These are phyloP conservation scores for Drosophila niveifrons DNA, from an alignment of 2,888 invertebrate species.

Conservation along the genomic window DNA sequence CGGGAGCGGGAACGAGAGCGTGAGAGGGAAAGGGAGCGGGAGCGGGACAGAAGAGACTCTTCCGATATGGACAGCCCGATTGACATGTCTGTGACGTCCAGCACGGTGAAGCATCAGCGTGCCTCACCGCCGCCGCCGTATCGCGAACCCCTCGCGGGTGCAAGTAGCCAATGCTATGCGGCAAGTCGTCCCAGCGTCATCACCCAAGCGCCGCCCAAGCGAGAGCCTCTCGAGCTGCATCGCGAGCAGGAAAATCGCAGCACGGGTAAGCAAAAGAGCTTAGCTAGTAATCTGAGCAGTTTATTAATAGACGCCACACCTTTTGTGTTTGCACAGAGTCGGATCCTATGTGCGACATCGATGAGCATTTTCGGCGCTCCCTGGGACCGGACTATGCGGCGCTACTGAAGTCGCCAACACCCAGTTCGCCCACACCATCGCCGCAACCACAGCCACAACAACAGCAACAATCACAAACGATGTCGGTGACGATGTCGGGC, in stretches of 20 bases:
- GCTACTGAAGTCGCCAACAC: conserved; percentile 86
- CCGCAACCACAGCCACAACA: conserved; percentile 75
- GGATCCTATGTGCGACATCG: conserved; percentile 94
- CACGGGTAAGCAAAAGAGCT: conserved; percentile 66
- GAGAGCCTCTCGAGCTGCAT: conserved; percentile 74
- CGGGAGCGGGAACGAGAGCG: conserved; percentile 33
- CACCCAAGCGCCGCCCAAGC: conserved; percentile 86
- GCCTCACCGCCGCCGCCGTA: conserved; percentile 85
- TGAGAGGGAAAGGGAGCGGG: conserved; percentile 40
- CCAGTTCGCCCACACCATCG: conserved; percentile 76
- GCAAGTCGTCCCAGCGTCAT: conserved; percentile 88
- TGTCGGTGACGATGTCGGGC: conserved; percentile 40
- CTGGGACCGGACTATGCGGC: conserved; percentile 93
- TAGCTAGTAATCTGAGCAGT: too few species aligned
- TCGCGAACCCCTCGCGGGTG: conserved; percentile 84
- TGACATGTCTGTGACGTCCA: conserved; percentile 85
- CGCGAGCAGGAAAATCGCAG: conserved; percentile 83
- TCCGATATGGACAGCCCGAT: conserved; percentile 83
- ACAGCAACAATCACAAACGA: conserved; percentile 17
- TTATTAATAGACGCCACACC: background rate
- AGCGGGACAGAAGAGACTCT: conserved; percentile 35
- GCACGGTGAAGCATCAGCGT: conserved; percentile 79
- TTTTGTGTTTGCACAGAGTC: conserved; percentile 87
- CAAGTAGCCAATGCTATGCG: conserved; percentile 71
- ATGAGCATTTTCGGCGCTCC: conserved; percentile 97